Evolutionary conservation across 2,797 vertebrate species (phyloP).

Genomic region (Spheniscus humboldti): DNA sequence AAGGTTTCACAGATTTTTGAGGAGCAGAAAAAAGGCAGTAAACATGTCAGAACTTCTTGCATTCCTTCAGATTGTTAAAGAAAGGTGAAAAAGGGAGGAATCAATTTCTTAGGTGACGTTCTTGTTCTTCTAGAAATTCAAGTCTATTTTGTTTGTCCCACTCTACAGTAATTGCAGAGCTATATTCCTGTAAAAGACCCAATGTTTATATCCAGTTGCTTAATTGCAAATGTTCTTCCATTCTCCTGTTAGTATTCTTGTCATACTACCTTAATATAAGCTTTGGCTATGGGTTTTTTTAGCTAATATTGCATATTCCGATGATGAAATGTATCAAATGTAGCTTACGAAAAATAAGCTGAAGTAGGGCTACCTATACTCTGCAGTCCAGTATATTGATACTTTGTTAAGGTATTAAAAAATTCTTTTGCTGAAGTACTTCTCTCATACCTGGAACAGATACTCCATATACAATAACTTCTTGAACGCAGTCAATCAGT

Average conservation of each 20-base stretch:
- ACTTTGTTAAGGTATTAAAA: not conserved
- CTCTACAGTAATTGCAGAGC: not conserved
- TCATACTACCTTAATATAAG: not conserved
- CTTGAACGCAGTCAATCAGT: slow-evolving; percentile 79
- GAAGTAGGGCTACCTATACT: not conserved
- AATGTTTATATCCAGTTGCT: not conserved
- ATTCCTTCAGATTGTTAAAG: not conserved
- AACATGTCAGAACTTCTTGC: not conserved
- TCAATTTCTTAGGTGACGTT: not conserved
- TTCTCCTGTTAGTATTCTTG: not conserved
- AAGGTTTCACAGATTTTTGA: not conserved
- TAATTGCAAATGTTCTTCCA: not conserved
- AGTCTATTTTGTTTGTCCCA: not conserved
- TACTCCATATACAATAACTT: slow-evolving; percentile 88
- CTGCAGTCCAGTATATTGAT: not conserved
- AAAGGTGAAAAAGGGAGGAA: not conserved
- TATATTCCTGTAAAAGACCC: not conserved
- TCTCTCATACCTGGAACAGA: slow-evolving; percentile 81
- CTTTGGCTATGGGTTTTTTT: not conserved
- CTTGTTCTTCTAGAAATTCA: not conserved
- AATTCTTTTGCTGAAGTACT: not conserved
- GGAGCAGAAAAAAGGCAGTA: not conserved
- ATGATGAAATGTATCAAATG: not conserved
- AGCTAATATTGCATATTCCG: not conserved
- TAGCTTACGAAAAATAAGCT: not conserved